Percentiles rank a stretch among this genome's conserved stretches.
These are phyloP conservation scores for Priocnemis perturbator DNA, from an alignment of 2,888 invertebrate species.

Conservation along the genomic window DNA sequence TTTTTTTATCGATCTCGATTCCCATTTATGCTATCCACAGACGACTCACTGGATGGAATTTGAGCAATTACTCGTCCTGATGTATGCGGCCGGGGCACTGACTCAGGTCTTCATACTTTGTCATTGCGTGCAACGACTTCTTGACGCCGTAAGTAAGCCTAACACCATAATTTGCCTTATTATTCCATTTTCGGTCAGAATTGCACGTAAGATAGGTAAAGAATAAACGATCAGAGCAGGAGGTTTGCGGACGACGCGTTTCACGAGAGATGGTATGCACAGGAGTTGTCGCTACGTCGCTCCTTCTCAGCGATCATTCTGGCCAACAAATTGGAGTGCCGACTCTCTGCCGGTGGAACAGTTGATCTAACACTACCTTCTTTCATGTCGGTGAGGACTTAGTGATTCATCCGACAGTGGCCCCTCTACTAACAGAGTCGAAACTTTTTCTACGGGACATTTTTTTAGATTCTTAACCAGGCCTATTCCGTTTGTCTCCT, in stretches of 20 bases:
- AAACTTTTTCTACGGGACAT: too few relatives aligned
- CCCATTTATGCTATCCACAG: not conserved
- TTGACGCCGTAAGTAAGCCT: constrained; percentile 54
- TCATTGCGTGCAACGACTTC: constrained; percentile 51
- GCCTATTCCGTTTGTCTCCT: constrained; percentile 54
- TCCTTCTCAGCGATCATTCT: constrained; percentile 38
- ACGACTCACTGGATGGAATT: not conserved
- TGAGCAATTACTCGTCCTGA: constrained; percentile 15
- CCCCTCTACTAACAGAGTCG: too few relatives aligned
- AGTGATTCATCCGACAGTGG: too few relatives aligned
- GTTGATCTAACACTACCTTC: constrained; percentile 53
- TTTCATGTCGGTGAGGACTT: constrained; percentile 50
- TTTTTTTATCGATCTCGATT: not conserved
- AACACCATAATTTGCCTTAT: not conserved
- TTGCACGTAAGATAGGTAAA: not conserved
- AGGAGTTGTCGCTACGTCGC: constrained; percentile 21
- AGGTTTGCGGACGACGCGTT: constrained; percentile 47
- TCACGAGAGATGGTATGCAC: constrained; percentile 47
- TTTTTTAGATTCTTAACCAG: constrained; percentile 54
- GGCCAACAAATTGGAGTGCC: constrained; percentile 44
- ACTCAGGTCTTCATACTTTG: constrained; percentile 57
- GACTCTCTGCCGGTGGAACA: constrained; percentile 38
- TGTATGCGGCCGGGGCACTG: constrained; percentile 41
- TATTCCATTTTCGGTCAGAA: not conserved
- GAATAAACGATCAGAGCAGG: constrained; percentile 43